Evolutionary conservation across 2,888 invertebrate species (phyloP), one percentile per base, ranked within the genome.

Genomic region (Cryptus armator): DNA sequence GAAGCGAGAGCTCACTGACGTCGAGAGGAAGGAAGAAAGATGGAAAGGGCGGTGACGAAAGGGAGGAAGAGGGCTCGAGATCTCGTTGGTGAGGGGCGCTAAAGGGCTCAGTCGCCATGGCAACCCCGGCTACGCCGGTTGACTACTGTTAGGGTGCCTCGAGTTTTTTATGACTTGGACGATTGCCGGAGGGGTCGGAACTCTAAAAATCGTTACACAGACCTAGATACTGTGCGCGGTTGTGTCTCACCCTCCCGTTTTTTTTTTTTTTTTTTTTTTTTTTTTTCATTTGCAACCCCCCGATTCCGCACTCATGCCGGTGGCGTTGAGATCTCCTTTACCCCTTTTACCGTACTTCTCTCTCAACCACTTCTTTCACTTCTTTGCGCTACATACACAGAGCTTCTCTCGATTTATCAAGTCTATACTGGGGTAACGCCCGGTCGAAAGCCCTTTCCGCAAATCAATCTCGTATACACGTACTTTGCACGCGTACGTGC

Each of bases 181-280:
- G 91, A 91, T 91, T 89, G 88, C 90, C 88, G 90, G 88, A 89
- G 90, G 90, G 90, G 92, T 90, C 85, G 91, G 71, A 88, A 87
- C 89, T 91, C 90, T 90, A 91, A 92, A 92, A 92, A 92, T 92
- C 92, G 92, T 92, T 92, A 92, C 92, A 92, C 91, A 91, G 91
- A 92, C 92, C 92, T 89, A 92, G 91, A 91, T 91, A 91, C 88
- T 78, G 87, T 37, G 51, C 51, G 48, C 76, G 37, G 76, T 62
- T 53, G 43, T 43, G 76, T 43, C 76, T 75, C 67, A n/a, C 59
- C 56, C 68, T 78, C 56, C 32, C 46, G 19, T 44, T 64, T 16
- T 75, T 46, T 64, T 32, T 53, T 37, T 56, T 16, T 12, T 10
- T 24, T 43, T 10, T n/a, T n/a, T 48, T 48, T 48, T 48, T 7